Evolutionary conservation across 2,797 vertebrate genomes (phyloP), one percentile per base, ranked within the genome.

Genomic region (Falco peregrinus): DNA sequence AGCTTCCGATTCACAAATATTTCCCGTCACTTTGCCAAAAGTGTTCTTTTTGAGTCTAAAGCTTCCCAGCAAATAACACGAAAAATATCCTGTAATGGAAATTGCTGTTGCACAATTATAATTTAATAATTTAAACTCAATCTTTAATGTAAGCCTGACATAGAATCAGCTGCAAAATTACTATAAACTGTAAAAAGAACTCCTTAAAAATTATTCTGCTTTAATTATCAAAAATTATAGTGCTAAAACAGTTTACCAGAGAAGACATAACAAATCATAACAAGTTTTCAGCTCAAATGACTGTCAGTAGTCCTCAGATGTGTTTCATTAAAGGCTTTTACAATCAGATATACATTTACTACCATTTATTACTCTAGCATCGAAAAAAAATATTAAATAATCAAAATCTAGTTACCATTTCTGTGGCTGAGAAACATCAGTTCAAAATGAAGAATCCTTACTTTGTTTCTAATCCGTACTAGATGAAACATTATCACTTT

Each of bases 91-190:
- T 70, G n/a, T 94, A 61, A 85, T 45, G 57, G 47, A 96, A 95
- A 96, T 91, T 71, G 53, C 41, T 71, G 57, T 57, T 68, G 57
- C 50, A 94, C 68, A 89, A 92, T 95, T 81, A 94, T 57, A 4
- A 87, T 93, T 95, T 94, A 95, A 94, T 95, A 92, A 96, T 95
- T 95, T 93, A 91, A 91, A 33, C 20, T 70, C 26, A 85, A 54
- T 89, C 59, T 74, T 89, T 81, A 85, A 89, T 67, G 69, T 75
- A 87, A 94, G 14, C 13, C 56, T 83, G 84, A 78, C 67, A 95
- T 39, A 84, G 20, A 92, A 88, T 94, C 82, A 87, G 39, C 57
- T 87, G 61, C 63, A 93, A 93, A 90, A 93, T 80, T 70, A 63
- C 64, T 63, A 45, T 50, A 92, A 70, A 4, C 41, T 71, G 54